Base-by-base conservation (phyloP, 2,888 invertebrate genomes). In the Aphrophora alni region DNA sequence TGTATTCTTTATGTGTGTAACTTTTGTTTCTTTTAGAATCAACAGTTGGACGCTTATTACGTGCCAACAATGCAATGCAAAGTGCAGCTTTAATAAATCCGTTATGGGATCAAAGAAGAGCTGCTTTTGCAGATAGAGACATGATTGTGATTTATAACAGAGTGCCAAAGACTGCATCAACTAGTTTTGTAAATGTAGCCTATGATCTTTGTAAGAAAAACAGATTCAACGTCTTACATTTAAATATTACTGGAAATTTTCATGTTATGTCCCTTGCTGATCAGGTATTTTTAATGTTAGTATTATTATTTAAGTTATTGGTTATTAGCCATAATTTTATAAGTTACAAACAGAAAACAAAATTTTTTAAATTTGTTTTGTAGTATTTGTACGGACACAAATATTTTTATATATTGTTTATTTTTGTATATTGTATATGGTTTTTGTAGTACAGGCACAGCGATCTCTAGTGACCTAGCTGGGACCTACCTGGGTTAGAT, bases 151-250 rank as follows among this genome's bases (percentile, higher is more conserved):
- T 98, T 85, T 98, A 98, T 89, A 98, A 98, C 89, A 92, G 98
- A 86, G 97, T 98, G 80, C 98, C 98, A 10, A 98, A 98, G 90
- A 98, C 98, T 38, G 98, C 97, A 21, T 98, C 98, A 25, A 98
- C 98, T 10, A 97, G 97, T 89, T 97, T 98, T 88, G 97, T 97
- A 83, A 97, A 97, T 81, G 93, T 97, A 81, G 95, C 95, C 0
- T 97, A 97, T 87, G 96, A 96, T 88, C 89, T 97, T 82, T 97
- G 96, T 88, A 93, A 93, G 87, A 94, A 92, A 87, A 94, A 91
- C 87, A 92, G 92, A 85, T 96, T 94, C 87, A 94, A 94, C 88
- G 95, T 96, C 59, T 90, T 99, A 85, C 99, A 99, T 90, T 94
- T 99, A 84, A 99, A 99, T 89, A 94, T 98, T 78, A 97, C 98